Conservation (phyloP, 2,113 vertebrate species). For the Heterotis niloticus region DNA sequence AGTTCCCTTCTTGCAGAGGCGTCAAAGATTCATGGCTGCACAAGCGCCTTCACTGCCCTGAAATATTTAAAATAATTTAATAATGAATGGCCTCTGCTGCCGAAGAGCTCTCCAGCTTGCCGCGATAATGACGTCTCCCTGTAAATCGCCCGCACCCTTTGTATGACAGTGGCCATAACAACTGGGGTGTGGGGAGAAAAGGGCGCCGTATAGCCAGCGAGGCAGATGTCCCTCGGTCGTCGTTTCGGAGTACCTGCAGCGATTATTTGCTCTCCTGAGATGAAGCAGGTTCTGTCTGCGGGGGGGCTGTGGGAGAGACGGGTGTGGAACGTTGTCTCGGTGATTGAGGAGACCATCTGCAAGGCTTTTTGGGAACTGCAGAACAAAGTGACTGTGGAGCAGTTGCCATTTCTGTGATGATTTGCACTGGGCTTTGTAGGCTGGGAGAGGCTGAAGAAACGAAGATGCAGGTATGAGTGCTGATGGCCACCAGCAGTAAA, state of each 20-base stretch:
- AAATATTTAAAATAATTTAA: constrained; percentile 68
- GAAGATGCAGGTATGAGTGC: not conserved
- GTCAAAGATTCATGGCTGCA: constrained; percentile 60
- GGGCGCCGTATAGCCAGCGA: constrained; percentile 34
- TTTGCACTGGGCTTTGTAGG: too few relatives aligned
- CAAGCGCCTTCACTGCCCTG: constrained; percentile 51
- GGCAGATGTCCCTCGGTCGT: constrained; percentile 35
- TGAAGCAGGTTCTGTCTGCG: not conserved
- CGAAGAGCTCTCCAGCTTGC: constrained; percentile 27
- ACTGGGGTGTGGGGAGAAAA: constrained; percentile 56
- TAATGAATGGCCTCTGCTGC: constrained; percentile 52
- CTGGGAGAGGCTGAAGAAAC: too few relatives aligned
- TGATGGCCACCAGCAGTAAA: not conserved
- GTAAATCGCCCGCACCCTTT: constrained; percentile 8
- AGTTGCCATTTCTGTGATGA: too few relatives aligned
- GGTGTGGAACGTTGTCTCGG: constrained; percentile 41
- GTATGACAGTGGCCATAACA: constrained; percentile 44
- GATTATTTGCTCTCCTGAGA: not conserved
- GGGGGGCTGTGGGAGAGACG: not conserved
- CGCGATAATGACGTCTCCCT: constrained; percentile 26
- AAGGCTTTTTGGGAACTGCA: not conserved
- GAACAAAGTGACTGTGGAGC: not conserved
- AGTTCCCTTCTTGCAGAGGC: constrained; percentile 40
- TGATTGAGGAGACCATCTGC: too few relatives aligned
- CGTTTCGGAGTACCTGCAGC: constrained; percentile 7